These are phyloP conservation scores for Brachionus rubens DNA, from an alignment of 1,140 invertebrate species.

Conservation along the genomic window DNA sequence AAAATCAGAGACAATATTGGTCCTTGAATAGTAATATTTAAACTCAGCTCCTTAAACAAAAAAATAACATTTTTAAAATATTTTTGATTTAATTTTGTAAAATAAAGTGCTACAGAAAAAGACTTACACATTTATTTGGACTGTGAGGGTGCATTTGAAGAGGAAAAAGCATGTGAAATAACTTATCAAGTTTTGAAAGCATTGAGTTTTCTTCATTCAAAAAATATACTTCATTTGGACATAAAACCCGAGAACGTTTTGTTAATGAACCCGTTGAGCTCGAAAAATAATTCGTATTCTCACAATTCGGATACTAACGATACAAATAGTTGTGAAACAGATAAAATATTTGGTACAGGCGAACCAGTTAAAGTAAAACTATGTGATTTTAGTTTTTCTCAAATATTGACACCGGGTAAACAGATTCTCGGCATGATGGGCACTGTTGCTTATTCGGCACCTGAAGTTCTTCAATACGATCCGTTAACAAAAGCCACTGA, in stretches of 20 bases:
- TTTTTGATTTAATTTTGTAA: neutral
- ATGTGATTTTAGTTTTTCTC: slow-evolving; percentile 46
- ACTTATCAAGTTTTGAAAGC: slow-evolving; percentile 85
- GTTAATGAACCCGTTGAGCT: slow-evolving; percentile 86
- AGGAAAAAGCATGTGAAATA: slow-evolving; percentile 34
- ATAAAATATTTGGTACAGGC: neutral
- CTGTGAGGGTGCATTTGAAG: slow-evolving; percentile 28
- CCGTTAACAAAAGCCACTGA: slow-evolving; percentile 78
- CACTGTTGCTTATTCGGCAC: slow-evolving; percentile 80
- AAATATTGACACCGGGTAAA: neutral
- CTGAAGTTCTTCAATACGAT: slow-evolving; percentile 88
- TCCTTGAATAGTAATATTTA: slow-evolving; percentile 46
- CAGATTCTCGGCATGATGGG: slow-evolving; percentile 50
- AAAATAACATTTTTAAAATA: neutral
- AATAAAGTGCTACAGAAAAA: slow-evolving; percentile 15
- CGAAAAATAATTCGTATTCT: slow-evolving; percentile 76
- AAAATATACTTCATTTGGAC: slow-evolving; percentile 91
- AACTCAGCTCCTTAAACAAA: neutral
- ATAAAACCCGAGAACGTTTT: slow-evolving; percentile 98
- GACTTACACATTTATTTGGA: slow-evolving; percentile 38
- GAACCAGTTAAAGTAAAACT: slow-evolving; percentile 41
- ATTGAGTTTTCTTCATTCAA: slow-evolving; percentile 88
- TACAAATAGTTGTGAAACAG: neutral
- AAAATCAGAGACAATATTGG: slow-evolving; percentile 18
- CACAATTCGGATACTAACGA: neutral